Conservation (phyloP, 2,888 invertebrate genomes). For the Drosophila siamana region DNA sequence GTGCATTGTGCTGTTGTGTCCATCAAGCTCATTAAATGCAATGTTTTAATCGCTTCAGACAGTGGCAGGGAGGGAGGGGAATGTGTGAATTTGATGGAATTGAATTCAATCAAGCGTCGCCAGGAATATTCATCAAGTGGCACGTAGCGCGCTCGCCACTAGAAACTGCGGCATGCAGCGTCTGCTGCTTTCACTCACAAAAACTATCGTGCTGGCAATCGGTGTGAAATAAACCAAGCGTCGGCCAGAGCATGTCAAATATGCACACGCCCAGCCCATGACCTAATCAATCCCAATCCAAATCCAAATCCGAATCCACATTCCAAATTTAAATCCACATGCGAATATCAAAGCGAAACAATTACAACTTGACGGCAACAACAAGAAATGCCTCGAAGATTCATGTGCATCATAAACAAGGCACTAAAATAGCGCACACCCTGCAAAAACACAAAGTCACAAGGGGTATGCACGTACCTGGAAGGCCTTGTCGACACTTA, state of each 20-base stretch:
- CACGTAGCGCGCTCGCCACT: constrained; percentile 28
- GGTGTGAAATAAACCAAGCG: constrained; percentile 29
- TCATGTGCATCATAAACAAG: neutral
- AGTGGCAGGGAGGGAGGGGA: neutral
- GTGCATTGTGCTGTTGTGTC: constrained; percentile 3
- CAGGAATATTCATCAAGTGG: constrained; percentile 37
- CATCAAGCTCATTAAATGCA: constrained; percentile 38
- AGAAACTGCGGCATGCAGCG: constrained; percentile 11
- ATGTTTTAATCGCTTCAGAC: constrained; percentile 33
- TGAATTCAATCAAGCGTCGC: constrained; percentile 21
- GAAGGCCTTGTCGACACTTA: too few species aligned
- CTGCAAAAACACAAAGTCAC: neutral
- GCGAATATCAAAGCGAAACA: constrained; percentile 25
- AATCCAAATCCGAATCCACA: neutral
- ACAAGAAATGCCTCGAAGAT: constrained; percentile 6
- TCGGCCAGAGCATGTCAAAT: neutral
- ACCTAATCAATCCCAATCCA: constrained; percentile 29
- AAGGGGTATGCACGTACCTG: neutral
- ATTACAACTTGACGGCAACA: constrained; percentile 9
- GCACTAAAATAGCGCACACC: neutral
- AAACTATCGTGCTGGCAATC: neutral
- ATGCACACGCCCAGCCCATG: constrained; percentile 28
- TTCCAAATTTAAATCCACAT: neutral
- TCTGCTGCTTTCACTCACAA: neutral
- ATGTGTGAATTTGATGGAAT: constrained; percentile 26